Evolutionary conservation across 2,113 vertebrate species (phyloP), one percentile per base, ranked within the genome.

Genomic region (Trogon melanurus): DNA sequence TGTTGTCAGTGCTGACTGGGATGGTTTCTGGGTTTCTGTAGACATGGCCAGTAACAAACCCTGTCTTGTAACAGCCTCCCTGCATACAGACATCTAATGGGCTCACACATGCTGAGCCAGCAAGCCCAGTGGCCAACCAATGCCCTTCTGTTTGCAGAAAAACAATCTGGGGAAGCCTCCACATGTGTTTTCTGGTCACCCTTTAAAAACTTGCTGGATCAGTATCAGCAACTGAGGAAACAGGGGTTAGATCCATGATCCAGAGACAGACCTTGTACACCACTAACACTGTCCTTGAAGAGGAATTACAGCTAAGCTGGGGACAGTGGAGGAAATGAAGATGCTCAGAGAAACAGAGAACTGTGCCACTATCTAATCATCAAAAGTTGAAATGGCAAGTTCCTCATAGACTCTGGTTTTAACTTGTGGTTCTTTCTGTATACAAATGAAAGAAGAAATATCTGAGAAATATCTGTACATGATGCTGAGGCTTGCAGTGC

Each of bases 391-490:
- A 93, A 76, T 4, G 61, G 11, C 51, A 61, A 60, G n/a, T 60
- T 93, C 41, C 30, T 83, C 58, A 41, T 41, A 50, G 71, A n/a
- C 16, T 53, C 73, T 72, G 15, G 13, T 45, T 95, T 85, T 88
- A 57, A 57, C 13, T 36, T 47, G 34, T 48, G 36, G 11, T 70
- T 83, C 13, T 1, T 66, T 88, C n/a, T 70, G 64, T 54, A 29
- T 12, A 34, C 3, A 74, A 78, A 71, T 11, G 11, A 54, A 83
- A 83, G 58, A 44, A 82, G 18, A 83, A 50, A 30, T 85, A 71
- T 8, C 22, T 2, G 1, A 82, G 18, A 83, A 50, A 30, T 85
- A 71, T 8, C 22, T 2, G 1, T 61, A 57, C 1, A 2, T 0
- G 1, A 53, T 83, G 41, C 38, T 75, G 66, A 88, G n/a, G 67